Evolutionary conservation across 1,140 invertebrate genomes (phyloP), one percentile per base, ranked within the genome.

Genomic region (Solenopsis invicta): DNA sequence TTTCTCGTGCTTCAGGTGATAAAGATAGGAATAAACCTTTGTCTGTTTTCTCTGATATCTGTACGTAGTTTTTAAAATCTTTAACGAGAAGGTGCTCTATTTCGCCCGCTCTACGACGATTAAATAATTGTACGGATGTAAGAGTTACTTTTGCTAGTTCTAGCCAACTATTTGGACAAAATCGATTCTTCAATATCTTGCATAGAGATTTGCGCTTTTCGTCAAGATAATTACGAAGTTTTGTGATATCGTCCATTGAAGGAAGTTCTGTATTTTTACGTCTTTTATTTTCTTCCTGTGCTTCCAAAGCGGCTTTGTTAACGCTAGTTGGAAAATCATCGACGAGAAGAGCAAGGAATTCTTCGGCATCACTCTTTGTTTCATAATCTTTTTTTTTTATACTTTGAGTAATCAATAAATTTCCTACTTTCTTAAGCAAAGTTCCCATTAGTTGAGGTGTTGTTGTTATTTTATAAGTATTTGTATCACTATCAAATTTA

Each of bases 341-440:
- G 3, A 69, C 2, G 37, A 69, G 37, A 69, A 69, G 66, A 69
- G 66, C n/a, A 69, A 69, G 66, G 12, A 69, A 69, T 69, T 45
- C 66, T 9, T 69, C 66, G 41, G n/a, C n/a, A 45, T 69, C 10
- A 12, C 21, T 69, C 4, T 69, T 69, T 45, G 64, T 41, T 41
- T 41, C 37, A 5, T 69, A 69, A 69, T 45, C n/a, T 69, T 69
- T 69, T 10, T 69, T 69, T 5, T 69, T 69, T 69, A 69, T 69
- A 4, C 66, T 13, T 45, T 69, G 66, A 69, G 37, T 45, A 45
- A 69, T 69, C 10, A 69, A 2, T n/a, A 69, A n/a, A 45, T 69
- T 69, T 45, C n/a, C 66, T 21, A 69, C 66, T 69, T 69, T 69
- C 2, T 69, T 69, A 69, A 69, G n/a, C 10, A 69, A 45, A 69